A percentile compares a stretch with the other conserved stretches of the same genome.
phyloP scores from a whole-genome alignment of 2,888 invertebrate species.

The Leucophenga maculata region DNA sequence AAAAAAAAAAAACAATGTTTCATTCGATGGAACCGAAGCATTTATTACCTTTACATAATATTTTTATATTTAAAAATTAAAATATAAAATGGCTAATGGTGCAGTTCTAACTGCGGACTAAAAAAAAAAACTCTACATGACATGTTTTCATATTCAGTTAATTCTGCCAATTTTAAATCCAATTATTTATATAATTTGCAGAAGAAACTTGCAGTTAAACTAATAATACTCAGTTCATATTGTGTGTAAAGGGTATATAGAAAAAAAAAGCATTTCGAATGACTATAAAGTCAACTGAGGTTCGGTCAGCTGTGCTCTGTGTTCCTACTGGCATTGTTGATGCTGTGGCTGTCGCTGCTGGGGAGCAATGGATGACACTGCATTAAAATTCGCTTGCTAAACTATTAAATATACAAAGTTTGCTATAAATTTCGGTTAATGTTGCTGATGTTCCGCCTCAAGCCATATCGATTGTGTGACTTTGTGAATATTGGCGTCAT shows the following conservation, averaged over 20 bases:
- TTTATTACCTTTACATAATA: no score
- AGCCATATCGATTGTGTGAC: neutral
- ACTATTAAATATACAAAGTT: conserved; percentile 23
- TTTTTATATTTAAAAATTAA: no score
- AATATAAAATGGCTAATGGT: no score
- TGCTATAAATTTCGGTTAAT: conserved; percentile 26
- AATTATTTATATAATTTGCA: no score
- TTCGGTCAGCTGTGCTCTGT: neutral
- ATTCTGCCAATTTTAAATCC: no score
- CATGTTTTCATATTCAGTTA: no score
- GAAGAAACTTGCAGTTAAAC: no score
- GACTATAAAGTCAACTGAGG: neutral
- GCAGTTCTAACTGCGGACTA: no score
- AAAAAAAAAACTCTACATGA: no score
- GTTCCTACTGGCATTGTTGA: neutral
- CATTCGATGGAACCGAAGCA: neutral
- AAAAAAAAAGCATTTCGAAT: neutral
- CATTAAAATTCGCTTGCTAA: conserved; percentile 17
- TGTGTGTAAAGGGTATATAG: neutral
- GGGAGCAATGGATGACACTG: neutral
- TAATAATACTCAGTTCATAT: no score
- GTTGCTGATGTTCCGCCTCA: neutral
- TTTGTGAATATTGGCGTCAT: neutral
- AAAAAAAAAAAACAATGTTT: neutral
- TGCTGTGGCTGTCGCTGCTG: neutral